Evolutionary conservation across 2,888 invertebrate species (phyloP), one percentile per base, ranked within the genome.

Genomic region (Netelia fuscicornis): DNA sequence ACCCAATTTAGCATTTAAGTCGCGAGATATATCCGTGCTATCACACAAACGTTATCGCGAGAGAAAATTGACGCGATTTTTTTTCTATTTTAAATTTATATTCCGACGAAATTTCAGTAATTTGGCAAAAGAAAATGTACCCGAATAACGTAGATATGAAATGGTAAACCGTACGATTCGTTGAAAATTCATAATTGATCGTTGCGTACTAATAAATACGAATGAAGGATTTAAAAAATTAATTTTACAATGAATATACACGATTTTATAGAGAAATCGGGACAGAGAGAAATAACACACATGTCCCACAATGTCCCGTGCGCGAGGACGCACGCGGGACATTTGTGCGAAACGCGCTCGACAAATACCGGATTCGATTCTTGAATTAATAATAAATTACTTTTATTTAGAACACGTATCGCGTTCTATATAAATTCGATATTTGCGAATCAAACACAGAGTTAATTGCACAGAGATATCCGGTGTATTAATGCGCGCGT

Each of bases 1-100:
- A 80, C 9, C 25, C 25, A 42, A 80, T 72, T 58, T 71, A 44
- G 23, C 30, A 65, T 65, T 80, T 58, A 65, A 62, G 37, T 60
- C 67, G 44, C 65, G 25, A 68, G 9, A 48, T 44, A 20, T 30
- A 58, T 2, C 11, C 8, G 9, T 8, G 56, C 30, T 17, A 17
- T 23, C 13, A 17, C 17, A 20, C 11, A 9, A 83, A 76, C 70
- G 76, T 81, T 79, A 70, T 81, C 83, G 76, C 76, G 80, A 79
- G 85, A 82, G 83, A 82, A 81, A 86, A 84, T 85, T 84, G 68
- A 37, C 79, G 77, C 81, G 68, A 71, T 85, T 81, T 77, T 77
- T 87, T 85, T 62, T 83, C 17, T 17, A 17, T 17, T 79, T 60
- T 25, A 25, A 25, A 3, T 30, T 30, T 30, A 30, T 30, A 5